Percentiles rank a stretch among this genome's conserved stretches.
Evolutionary conservation across 2,797 vertebrate species (phyloP).

Genomic region (Pyrocephalus nanus): DNA sequence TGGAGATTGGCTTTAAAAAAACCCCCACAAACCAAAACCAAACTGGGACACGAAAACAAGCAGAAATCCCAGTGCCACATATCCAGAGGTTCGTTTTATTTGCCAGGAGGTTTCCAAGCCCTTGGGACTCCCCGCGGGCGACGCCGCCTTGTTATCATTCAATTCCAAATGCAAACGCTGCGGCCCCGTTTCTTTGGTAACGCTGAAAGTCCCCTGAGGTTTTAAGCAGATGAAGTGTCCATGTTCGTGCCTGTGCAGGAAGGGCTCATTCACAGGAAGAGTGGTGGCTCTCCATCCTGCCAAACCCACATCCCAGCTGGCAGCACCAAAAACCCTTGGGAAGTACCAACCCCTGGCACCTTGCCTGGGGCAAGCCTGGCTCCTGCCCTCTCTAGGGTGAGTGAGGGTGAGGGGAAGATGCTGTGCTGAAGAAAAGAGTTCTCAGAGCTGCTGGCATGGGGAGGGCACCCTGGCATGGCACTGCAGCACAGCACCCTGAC

Average conservation of each 20-base stretch:
- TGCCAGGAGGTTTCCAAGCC: not conserved
- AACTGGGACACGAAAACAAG: not conserved
- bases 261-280: not conserved
- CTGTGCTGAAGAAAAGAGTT: not conserved
- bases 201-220: not conserved
- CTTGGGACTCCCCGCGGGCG: not conserved
- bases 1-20: not conserved
- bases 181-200: not conserved
- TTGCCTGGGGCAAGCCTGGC: not conserved
- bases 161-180: not conserved
- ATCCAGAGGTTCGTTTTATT: not conserved
- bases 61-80: not conserved
- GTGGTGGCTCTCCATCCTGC: not conserved
- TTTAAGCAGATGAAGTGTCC: not conserved
- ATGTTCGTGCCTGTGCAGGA: rapidly evolving
- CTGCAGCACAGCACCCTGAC: not conserved
- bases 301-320: not conserved
- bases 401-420: not conserved
- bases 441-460: not conserved
- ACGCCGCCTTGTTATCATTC: rapidly evolving
- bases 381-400: not conserved
- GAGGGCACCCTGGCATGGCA: rapidly evolving
- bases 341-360: not conserved
- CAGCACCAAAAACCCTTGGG: rapidly evolving
- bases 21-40: not conserved